Evolutionary conservation across 2,797 vertebrate species (phyloP), one percentile per base, ranked within the genome.

Genomic region (Lemur catta): DNA sequence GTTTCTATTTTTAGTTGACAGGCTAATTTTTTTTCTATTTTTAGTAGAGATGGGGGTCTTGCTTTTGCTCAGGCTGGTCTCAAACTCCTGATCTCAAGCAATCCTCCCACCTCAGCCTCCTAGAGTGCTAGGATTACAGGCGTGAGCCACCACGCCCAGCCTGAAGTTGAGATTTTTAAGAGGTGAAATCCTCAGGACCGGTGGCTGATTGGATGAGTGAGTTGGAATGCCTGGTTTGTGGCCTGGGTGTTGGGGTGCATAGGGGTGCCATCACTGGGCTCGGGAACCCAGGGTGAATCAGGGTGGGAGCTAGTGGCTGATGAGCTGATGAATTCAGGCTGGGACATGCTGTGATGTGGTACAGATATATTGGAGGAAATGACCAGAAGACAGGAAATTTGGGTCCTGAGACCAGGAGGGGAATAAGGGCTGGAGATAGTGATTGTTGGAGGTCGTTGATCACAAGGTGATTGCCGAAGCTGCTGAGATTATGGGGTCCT

Each of bases 131-230:
- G 43, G 43, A 46, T 46, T 46, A 46, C 10, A 46, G 43, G 43
- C 43, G 43, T 46, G 43, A 46, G 43, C 43, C 43, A 46, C 43
- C 43, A 43, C 43, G 2, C 43, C 43, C 2, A 0, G 43, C 43
- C 43, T 41, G 82, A 92, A 93, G 74, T 57, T 82, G 78, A 67
- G 15, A 52, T 82, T 86, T 87, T 89, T 69, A 61, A 90, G 52
- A 80, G 6, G 41, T 2, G 1, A 86, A 28, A 26, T 88, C 46
- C 79, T 26, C 22, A 80, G 84, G 38, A 35, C 43, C n/a, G n/a
- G 71, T n/a, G 59, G 24, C 35, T 88, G 79, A 78, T 63, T 78
- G 65, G 57, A 52, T 76, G 65, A 69, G 6, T 82, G 17, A 4
- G 18, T 11, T 41, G 6, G 35, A 86, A 50, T 43, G n/a, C 57